Evolutionary conservation across 2,113 vertebrate species (phyloP).

Genomic region (Formicarius rufipectus): DNA sequence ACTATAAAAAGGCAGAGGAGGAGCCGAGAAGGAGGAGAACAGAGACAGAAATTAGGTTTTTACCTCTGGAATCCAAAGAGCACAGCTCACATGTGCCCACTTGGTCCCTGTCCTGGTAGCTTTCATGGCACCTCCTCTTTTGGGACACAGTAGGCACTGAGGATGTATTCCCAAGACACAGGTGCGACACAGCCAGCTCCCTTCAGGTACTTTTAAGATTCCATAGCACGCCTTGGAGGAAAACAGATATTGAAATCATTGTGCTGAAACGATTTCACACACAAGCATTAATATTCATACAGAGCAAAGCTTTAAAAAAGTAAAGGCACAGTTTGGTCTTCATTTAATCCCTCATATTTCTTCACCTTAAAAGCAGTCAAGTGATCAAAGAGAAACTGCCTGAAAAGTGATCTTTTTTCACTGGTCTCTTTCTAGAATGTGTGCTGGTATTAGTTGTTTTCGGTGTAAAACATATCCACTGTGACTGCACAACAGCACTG

Average conservation of each 20-base stretch:
- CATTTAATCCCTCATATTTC: background rate
- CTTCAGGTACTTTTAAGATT: slow-evolving; percentile 94
- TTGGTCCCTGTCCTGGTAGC: slow-evolving; percentile 91
- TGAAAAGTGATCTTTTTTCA: background rate
- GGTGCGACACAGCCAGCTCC: slow-evolving; percentile 97
- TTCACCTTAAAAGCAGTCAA: background rate
- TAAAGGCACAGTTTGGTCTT: background rate
- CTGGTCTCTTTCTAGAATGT: background rate
- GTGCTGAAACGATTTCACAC: background rate
- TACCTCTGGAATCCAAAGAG: slow-evolving; percentile 99
- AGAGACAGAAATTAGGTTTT: background rate
- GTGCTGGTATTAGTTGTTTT: background rate
- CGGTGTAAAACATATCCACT: background rate
- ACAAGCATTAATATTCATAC: background rate
- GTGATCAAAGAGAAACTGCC: background rate
- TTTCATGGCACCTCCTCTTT: slow-evolving; percentile 97
- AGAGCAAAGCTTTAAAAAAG: background rate
- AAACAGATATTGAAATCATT: background rate
- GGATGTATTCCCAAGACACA: slow-evolving; percentile 92
- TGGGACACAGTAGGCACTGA: slow-evolving; percentile 93
- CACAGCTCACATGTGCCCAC: slow-evolving; percentile 98
- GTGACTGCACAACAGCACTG: background rate
- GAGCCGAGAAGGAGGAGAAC: fast-evolving
- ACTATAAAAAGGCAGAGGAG: background rate
- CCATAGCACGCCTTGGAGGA: slow-evolving; percentile 91